phyloP scores from a whole-genome alignment of 2,797 vertebrate genomes.

The Channallabes apus region DNA sequence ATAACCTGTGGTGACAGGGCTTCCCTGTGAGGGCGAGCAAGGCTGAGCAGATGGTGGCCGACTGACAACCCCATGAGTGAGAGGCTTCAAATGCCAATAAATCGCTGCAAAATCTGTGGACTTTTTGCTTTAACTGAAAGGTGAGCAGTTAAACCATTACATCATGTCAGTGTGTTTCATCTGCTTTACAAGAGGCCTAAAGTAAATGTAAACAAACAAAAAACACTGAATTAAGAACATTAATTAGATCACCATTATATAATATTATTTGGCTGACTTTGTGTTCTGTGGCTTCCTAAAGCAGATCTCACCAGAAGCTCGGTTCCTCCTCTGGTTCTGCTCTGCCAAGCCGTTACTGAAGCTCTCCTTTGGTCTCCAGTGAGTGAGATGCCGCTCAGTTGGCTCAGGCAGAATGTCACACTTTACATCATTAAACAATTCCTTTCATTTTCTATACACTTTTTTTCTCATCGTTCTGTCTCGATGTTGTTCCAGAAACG shows the following conservation, averaged over 20 bases:
- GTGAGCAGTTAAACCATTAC: not conserved
- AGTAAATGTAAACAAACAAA: not conserved
- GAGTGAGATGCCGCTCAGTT: not conserved
- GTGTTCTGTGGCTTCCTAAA: not conserved
- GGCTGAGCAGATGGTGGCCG: conserved; percentile 73
- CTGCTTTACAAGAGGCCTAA: not conserved
- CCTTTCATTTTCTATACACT: not conserved
- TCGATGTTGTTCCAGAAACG: not conserved
- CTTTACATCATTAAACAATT: not conserved
- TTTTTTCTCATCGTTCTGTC: not conserved
- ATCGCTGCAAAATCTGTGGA: conserved; percentile 52
- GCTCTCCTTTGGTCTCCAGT: not conserved
- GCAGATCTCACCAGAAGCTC: not conserved
- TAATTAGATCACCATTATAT: not conserved
- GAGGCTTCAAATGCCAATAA: conserved; percentile 65
- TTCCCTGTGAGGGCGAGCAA: conserved; percentile 46
- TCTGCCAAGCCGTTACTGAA: not conserved
- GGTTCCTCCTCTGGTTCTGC: not conserved
- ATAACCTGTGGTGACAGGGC: conserved; percentile 59
- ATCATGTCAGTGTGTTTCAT: not conserved
- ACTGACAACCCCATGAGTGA: conserved; percentile 71
- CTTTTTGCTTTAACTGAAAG: not conserved
- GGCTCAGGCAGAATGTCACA: not conserved
- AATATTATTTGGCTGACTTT: not conserved
- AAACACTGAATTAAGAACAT: not conserved